Conservation (phyloP, 2,113 vertebrate genomes). For the Sinosuthora webbiana region DNA sequence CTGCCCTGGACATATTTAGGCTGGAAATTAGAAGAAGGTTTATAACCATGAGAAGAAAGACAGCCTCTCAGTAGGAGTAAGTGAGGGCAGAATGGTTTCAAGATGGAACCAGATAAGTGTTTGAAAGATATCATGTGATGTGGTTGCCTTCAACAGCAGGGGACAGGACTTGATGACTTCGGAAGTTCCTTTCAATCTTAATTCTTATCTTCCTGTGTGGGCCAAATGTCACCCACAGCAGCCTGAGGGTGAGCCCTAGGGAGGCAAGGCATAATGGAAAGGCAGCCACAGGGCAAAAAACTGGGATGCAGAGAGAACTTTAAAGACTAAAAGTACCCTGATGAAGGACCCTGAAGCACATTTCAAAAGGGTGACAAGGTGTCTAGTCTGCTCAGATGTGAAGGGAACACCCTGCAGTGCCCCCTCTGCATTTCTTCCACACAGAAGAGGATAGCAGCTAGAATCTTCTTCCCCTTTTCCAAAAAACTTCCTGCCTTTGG, state of each 20-base stretch:
- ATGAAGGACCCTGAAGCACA: neutral
- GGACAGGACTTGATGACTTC: conserved; percentile 60
- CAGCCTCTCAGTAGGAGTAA: conserved; percentile 55
- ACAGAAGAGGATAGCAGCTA: neutral
- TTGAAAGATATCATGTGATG: conserved; percentile 55
- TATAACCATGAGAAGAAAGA: conserved; percentile 56
- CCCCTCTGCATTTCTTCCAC: neutral
- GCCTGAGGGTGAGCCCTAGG: fast-evolving
- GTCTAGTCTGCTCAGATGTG: neutral
- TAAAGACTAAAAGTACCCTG: neutral
- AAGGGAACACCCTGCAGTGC: fast-evolving
- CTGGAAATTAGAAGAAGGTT: conserved; percentile 60
- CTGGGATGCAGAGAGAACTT: neutral
- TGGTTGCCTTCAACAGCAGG: conserved; percentile 59
- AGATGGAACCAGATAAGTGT: conserved; percentile 52
- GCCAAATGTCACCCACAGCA: neutral
- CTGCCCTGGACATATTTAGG: conserved; percentile 12
- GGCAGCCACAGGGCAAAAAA: neutral
- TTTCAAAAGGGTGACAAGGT: neutral
- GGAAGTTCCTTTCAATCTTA: conserved; percentile 54
- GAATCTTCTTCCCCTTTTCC: neutral
- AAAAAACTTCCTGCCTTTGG: neutral
- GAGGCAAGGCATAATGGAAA: neutral
- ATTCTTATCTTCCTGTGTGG: conserved; percentile 65
- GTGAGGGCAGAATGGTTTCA: conserved; percentile 64